Evolutionary conservation across 2,888 invertebrate species (phyloP), one percentile per base, ranked within the genome.

Genomic region (Epiperipatus broadwayi): DNA sequence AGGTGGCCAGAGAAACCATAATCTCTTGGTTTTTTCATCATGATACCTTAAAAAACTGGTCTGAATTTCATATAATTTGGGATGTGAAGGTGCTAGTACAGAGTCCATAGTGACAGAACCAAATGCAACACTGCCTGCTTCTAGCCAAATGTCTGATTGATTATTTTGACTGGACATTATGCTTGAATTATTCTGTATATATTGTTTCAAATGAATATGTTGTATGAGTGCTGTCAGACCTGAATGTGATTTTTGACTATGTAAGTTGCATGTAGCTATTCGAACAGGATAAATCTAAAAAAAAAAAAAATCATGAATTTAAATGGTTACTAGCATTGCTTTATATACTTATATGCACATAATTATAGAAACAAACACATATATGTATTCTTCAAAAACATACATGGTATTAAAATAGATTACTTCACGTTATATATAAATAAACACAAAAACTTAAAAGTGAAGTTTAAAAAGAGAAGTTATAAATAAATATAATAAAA

Each of bases 1-100:
- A 10, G 35, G 28, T 0, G 79, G 74, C 93, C 93, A 95, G 19
- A 97, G 60, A 55, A 97, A 95, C 84, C 87, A 89, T 22, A 97
- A 63, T 41, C 89, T 70, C 53, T 80, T 81, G 1, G 74, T 73
- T 48, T 75, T 71, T 16, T 74, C 74, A 60, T 97, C 95, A 50
- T 68, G 67, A 4, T 52, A 45, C 41, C 54, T 53, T 10, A 67
- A 51, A 48, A 68, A 68, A 15, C 47, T 44, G 42, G 59, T 53
- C 46, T 63, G 63, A 3, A 57, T 41, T 32, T 44, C 27, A 14
- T 44, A 40, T 32, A 46, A 44, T 12, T 41, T 33, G 5, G 54
- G 53, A 21, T 54, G 73, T 71, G n/a, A n/a, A n/a, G n/a, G n/a
- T n/a, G 20, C 78, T 75, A 48, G 80, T 58, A 16, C 84, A 2